Evolutionary conservation across 2,113 vertebrate genomes (phyloP).

Genomic region (Bothrops jararaca): DNA sequence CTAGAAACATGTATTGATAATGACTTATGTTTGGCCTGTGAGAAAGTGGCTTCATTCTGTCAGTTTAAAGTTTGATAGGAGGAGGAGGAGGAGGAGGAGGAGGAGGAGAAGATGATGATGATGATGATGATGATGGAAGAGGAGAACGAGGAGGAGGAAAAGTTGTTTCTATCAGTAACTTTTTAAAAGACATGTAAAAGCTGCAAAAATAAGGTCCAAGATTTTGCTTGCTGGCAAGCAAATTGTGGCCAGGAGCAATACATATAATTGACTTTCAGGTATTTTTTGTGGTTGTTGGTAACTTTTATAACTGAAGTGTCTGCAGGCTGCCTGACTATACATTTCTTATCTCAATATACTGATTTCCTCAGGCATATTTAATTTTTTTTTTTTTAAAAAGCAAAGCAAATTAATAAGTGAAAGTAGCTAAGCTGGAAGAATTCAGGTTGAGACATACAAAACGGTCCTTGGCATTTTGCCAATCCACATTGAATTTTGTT

Average conservation of each 20-base stretch:
- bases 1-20: not conserved
- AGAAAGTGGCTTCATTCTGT: not conserved
- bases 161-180: slow-evolving; percentile 6
- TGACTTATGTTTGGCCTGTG: not conserved
- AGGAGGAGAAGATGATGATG: no score
- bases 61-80: not conserved
- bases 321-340: slow-evolving; percentile 6
- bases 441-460: slow-evolving; percentile 52
- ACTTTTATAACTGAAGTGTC: slow-evolving; percentile 4
- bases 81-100: not conserved
- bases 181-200: not conserved
- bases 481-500: slow-evolving; percentile 43
- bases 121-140: no score
- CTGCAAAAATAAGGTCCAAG: slow-evolving; percentile 24
- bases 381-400: not conserved
- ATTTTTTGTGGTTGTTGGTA: slow-evolving; percentile 30
- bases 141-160: not conserved
- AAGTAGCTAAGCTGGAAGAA: slow-evolving; percentile 47
- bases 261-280: not conserved
- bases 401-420: slow-evolving; percentile 51
- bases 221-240: slow-evolving; percentile 15
- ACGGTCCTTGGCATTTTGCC: slow-evolving; percentile 51
- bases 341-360: slow-evolving; percentile 26
- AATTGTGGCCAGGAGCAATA: not conserved
- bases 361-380: slow-evolving; percentile 48